These are phyloP conservation scores for Strigamia maritima DNA, from an alignment of 2,888 invertebrate species.

Conservation along the genomic window DNA sequence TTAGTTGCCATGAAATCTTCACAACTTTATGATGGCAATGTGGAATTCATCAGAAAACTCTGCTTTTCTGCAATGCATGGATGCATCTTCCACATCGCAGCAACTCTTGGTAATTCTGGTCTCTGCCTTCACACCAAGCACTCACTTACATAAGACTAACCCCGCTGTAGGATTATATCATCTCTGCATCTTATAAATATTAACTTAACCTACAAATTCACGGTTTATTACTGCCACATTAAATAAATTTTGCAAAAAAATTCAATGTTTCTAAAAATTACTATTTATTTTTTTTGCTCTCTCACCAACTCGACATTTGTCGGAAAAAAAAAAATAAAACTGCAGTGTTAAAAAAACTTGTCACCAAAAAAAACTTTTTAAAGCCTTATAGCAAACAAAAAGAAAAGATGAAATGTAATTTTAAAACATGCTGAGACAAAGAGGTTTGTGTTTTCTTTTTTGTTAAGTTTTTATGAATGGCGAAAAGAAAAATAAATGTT, in stretches of 20 bases:
- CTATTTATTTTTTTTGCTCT: neutral
- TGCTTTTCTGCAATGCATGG: conserved; percentile 25
- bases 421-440: conserved; percentile 12
- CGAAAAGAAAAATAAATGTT: neutral
- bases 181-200: conserved; percentile 13
- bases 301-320: neutral
- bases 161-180: neutral
- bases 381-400: neutral
- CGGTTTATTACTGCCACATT: neutral
- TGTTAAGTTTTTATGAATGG: neutral
- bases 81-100: conserved; percentile 13
- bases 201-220: conserved; percentile 3
- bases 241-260: neutral
- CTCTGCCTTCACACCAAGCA: conserved; percentile 19
- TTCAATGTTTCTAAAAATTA: neutral
- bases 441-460: neutral
- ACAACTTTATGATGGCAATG: conserved; percentile 17
- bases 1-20: neutral
- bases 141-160: conserved; percentile 19
- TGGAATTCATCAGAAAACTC: conserved; percentile 11
- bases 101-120: conserved; percentile 27
- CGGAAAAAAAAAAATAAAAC: neutral
- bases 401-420: neutral
- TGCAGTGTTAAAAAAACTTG: neutral
- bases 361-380: conserved; percentile 4